Base-by-base conservation (phyloP, 2,797 vertebrate genomes). In the Sebastes diploproa region DNA sequence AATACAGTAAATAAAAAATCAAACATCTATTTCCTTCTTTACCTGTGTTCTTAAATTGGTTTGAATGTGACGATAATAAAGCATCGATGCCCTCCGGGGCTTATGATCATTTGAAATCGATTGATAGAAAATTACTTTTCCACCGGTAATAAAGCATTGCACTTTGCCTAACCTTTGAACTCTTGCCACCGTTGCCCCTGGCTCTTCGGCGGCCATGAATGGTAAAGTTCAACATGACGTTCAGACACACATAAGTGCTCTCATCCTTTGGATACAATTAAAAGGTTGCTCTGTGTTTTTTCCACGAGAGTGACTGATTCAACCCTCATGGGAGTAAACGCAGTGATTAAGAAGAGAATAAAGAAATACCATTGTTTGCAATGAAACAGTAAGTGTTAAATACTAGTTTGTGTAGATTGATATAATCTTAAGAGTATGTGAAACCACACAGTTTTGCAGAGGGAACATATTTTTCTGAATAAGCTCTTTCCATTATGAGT, bases 121-220 rank as follows among this genome's bases (percentile, higher is more conserved):
- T 88, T 88, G 90, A 95, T 92, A 90, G 91, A 92, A 93, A 94
- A 95, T 94, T 68, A 91, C 88, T 90, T 94, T 77, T 84, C 67
- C 80, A 18, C 79, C 77, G 7, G 83, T 91, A 90, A 93, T 93
- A 93, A 94, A 91, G 86, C 80, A 36, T 79, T 71, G 75, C 92
- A 94, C 93, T 94, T 92, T 87, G 46, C 63, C 78, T 94, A 82
- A 94, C 94, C 94, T 94, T 92, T 95, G 93, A 94, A 93, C 92
- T 93, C 72, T 66, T 87, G 75, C 78, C 83, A 82, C 80, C 50
- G 34, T 90, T 85, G 94, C 94, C 93, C 62, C 85, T 75, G 94
- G 94, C 90, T 88, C 79, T 74, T 81, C 27, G 7, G n/a, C 56
- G 80, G 73, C 78, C 73, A 27, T 72, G 66, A 86, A 89, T 79